phyloP scores from a whole-genome alignment of 2,888 invertebrate genomes.

The Euphydryas editha region DNA sequence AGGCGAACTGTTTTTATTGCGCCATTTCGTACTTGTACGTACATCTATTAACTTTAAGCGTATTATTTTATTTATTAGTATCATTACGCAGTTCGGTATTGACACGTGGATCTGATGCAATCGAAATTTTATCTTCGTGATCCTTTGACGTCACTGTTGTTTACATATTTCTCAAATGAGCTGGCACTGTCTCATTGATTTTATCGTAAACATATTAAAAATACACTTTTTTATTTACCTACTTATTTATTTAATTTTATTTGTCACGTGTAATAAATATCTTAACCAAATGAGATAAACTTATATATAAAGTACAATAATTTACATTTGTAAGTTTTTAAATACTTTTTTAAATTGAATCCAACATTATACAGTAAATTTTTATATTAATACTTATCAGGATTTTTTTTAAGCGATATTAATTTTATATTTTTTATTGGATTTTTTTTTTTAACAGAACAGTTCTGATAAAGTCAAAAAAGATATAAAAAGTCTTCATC shows the following conservation, averaged over 20 bases:
- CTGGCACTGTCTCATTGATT: slow-evolving; percentile 3
- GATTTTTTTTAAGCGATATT: too few relatives aligned
- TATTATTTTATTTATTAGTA: slow-evolving; percentile 20
- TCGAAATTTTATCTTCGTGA: slow-evolving; percentile 32
- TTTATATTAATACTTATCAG: too few relatives aligned
- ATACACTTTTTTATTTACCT: slow-evolving; percentile 9
- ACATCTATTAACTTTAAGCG: background rate
- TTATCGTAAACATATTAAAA: slow-evolving; percentile 16
- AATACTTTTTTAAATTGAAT: too few relatives aligned
- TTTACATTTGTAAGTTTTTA: too few relatives aligned
- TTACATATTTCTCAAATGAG: slow-evolving; percentile 21
- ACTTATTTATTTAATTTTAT: slow-evolving; percentile 6
- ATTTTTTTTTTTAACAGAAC: too few relatives aligned
- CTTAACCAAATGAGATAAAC: background rate
- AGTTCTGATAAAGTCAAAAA: too few relatives aligned
- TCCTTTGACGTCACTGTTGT: slow-evolving; percentile 15
- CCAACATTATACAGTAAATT: too few relatives aligned
- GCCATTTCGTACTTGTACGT: slow-evolving; percentile 30
- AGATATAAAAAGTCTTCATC: too few relatives aligned
- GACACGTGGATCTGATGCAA: slow-evolving; percentile 40
- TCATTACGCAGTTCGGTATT: slow-evolving; percentile 30
- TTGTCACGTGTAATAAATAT: background rate
- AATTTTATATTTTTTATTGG: too few relatives aligned
- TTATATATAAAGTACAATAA: too few relatives aligned
- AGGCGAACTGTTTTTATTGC: slow-evolving; percentile 31